Percentiles rank a stretch among this genome's conserved stretches.
Evolutionary conservation across 2,113 vertebrate species (phyloP).

Genomic region (Falcunculus frontatus): DNA sequence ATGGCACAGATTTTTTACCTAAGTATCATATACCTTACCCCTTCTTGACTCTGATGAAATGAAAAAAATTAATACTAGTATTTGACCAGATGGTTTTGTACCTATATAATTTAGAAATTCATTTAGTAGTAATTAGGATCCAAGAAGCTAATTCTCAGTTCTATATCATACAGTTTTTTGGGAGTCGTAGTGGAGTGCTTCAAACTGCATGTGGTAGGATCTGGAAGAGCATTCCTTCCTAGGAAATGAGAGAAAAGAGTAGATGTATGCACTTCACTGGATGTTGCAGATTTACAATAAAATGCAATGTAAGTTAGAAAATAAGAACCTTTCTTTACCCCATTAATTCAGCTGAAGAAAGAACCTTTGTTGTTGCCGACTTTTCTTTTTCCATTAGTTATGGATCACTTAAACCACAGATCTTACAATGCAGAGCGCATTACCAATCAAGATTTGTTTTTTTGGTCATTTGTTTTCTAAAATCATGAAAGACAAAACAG

Average conservation of each 20-base stretch:
- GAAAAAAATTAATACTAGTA: background rate
- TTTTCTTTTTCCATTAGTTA: background rate
- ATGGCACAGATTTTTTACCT: background rate
- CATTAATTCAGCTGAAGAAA: background rate
- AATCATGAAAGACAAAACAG: background rate
- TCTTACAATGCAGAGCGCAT: background rate
- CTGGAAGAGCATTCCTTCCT: background rate
- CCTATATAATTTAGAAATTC: background rate
- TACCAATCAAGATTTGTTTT: background rate
- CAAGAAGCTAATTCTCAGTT: background rate
- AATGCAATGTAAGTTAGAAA: background rate
- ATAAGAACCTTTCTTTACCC: background rate
- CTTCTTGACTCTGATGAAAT: background rate
- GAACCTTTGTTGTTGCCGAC: background rate
- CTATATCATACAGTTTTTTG: background rate
- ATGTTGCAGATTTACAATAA: background rate
- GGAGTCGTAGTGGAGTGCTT: background rate
- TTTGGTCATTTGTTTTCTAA: background rate
- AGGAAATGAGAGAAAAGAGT: background rate
- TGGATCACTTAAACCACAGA: background rate
- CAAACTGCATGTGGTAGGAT: background rate
- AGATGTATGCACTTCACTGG: background rate
- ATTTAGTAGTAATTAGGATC: background rate
- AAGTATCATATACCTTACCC: background rate
- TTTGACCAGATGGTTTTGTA: background rate